A percentile compares a stretch with the other conserved stretches of the same genome.
Evolutionary conservation across 1,140 invertebrate genomes (phyloP).

Genomic region (Bemisia tabaci): DNA sequence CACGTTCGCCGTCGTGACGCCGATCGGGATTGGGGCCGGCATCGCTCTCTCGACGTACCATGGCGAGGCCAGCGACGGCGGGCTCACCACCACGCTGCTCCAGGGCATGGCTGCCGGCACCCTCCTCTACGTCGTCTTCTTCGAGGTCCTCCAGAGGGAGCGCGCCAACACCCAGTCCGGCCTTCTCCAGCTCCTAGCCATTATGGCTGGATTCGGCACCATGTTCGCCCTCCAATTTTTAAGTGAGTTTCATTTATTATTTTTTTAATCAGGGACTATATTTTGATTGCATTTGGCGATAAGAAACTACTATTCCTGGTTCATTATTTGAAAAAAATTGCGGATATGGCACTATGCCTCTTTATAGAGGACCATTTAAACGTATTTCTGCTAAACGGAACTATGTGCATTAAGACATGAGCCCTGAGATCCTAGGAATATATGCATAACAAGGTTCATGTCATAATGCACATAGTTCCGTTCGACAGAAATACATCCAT

Average conservation of each 20-base stretch:
- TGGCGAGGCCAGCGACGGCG: conserved; percentile 11
- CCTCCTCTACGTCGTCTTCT: conserved; percentile 79
- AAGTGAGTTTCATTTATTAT: conserved; percentile 60
- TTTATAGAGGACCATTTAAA: too few relatives aligned
- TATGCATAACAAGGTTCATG: too few relatives aligned
- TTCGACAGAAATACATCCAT: too few relatives aligned
- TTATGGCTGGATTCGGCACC: conserved; percentile 55
- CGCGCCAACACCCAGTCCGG: conserved; percentile 49
- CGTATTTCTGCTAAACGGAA: too few relatives aligned
- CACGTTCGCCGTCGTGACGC: conserved; percentile 50
- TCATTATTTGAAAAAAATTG: too few relatives aligned
- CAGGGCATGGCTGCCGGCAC: conserved; percentile 78
- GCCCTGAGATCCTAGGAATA: too few relatives aligned
- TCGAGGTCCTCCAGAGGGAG: conserved; percentile 72
- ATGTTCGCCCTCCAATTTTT: conserved; percentile 62
- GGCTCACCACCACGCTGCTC: conserved; percentile 35
- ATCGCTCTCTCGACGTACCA: conserved; percentile 33
- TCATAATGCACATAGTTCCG: too few relatives aligned
- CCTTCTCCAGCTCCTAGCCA: conserved; percentile 50
- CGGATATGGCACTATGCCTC: too few relatives aligned
- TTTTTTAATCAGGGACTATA: too few relatives aligned
- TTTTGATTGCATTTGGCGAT: too few relatives aligned
- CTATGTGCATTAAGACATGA: too few relatives aligned
- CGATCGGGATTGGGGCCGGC: conserved; percentile 50
- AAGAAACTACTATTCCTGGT: too few relatives aligned